Evolutionary conservation across 2,888 invertebrate species (phyloP), one percentile per base, ranked within the genome.

Genomic region (Spicauda simplicius): DNA sequence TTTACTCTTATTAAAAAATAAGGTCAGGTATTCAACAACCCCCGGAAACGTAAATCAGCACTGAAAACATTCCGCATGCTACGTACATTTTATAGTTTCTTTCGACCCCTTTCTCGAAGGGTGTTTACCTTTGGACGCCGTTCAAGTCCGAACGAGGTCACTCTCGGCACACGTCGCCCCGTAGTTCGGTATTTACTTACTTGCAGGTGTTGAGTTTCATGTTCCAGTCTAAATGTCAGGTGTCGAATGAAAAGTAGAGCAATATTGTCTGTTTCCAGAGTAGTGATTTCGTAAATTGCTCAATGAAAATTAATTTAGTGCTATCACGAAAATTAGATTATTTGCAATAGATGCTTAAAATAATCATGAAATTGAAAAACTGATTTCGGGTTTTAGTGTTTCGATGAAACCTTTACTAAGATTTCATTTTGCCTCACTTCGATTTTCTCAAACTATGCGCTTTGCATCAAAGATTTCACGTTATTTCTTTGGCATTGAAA

Each of bases 41-140:
- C 57, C 48, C 56, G 52, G 64, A 57, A 57, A 64, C 56, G 50
- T 57, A 57, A 64, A 57, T 57, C 50, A 64, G 37, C 33, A 33
- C n/a, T 48, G n/a, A 52, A 50, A 19, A 18, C 30, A 55, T 64
- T 64, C 33, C 37, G 48, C 62, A 37, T 64, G 19, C 25, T 58
- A 52, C 18, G 50, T 50, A 41, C 53, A 53, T 53, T 59, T 59
- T 59, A 54, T 54, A 11, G 16, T 52, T 53, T 56, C 33, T 41
- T 30, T 58, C 61, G 67, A 61, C 67, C 61, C 61, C 67, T 59
- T 60, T 60, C 50, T 41, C 37, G 61, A 25, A 67, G 67, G 67
- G 67, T 67, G 67, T 67, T 61, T 67, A 67, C 67, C 66, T 66
- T 56, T 66, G 55, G n/a, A 30, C 65, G 58, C 41, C 54, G 59